A percentile compares a stretch with the other conserved stretches of the same genome.
Conservation (phyloP, 2,888 invertebrate genomes). For the Strigamia transsilvanica region DNA sequence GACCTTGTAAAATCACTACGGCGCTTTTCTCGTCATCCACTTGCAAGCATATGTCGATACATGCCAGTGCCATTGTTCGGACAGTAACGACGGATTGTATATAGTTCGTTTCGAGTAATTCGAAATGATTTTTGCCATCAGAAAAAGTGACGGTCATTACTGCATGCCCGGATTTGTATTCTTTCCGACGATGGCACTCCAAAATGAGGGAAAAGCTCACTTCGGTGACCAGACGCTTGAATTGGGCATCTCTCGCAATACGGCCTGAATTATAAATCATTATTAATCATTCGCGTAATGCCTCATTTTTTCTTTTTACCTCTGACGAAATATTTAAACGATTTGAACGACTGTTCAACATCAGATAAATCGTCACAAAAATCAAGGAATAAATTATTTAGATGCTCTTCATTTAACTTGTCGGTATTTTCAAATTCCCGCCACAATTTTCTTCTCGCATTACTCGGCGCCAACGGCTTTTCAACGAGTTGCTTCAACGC, state of each 20-base stretch:
- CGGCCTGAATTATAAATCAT: neutral
- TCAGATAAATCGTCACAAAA: neutral
- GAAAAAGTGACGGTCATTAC: neutral
- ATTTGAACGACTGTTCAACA: neutral
- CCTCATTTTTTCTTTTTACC: neutral
- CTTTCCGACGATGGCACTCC: neutral
- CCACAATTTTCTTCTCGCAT: neutral
- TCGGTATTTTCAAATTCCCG: neutral
- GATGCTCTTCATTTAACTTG: neutral
- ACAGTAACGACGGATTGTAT: neutral
- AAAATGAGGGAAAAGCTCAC: neutral
- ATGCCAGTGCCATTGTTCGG: neutral
- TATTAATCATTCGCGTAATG: neutral
- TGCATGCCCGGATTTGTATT: neutral
- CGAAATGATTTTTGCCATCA: neutral
- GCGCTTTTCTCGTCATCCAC: neutral
- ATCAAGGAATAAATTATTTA: neutral
- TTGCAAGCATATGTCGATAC: neutral
- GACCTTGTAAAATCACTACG: neutral
- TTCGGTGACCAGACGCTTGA: neutral
- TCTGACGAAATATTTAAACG: neutral
- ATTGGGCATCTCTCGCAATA: neutral
- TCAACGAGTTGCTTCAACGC: no score
- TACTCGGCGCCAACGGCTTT: no score
- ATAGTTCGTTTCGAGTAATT: neutral